These are phyloP conservation scores for Peromyscus melanophrys DNA, from an alignment of 2,797 vertebrate genomes.

Conservation along the genomic window DNA sequence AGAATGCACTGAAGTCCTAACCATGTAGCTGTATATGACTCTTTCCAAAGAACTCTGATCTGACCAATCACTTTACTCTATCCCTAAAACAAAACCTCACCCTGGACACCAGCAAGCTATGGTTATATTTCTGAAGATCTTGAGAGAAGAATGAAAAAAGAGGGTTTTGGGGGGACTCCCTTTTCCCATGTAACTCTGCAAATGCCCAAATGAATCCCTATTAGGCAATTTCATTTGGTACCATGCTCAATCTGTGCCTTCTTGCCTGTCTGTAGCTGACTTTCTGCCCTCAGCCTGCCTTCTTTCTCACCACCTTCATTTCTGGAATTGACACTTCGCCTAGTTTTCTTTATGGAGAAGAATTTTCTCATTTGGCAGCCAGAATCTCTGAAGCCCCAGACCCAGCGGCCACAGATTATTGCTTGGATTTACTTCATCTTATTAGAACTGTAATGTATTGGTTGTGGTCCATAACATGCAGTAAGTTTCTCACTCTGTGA, in stretches of 20 bases:
- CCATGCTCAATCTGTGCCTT: neutral
- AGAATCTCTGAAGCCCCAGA: neutral
- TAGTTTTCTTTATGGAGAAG: neutral
- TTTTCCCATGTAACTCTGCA: neutral
- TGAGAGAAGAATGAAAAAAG: neutral
- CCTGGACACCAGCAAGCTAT: neutral
- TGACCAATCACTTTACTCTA: neutral
- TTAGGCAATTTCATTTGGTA: neutral
- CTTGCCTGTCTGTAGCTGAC: neutral
- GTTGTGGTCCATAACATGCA: neutral
- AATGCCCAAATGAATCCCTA: neutral
- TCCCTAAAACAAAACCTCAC: neutral
- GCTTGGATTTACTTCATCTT: neutral
- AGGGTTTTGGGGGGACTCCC: neutral
- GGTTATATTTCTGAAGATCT: conserved; percentile 13
- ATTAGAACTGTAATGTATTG: neutral
- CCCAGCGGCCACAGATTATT: neutral
- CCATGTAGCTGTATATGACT: neutral
- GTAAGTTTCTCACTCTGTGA: neutral
- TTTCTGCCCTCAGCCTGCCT: neutral
- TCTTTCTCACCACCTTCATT: neutral
- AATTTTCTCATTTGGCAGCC: neutral
- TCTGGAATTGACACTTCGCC: neutral
- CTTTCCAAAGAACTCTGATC: neutral
- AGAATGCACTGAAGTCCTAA: neutral